These are phyloP conservation scores for Druceiella hillmani DNA, from an alignment of 2,888 invertebrate species.

Conservation along the genomic window DNA sequence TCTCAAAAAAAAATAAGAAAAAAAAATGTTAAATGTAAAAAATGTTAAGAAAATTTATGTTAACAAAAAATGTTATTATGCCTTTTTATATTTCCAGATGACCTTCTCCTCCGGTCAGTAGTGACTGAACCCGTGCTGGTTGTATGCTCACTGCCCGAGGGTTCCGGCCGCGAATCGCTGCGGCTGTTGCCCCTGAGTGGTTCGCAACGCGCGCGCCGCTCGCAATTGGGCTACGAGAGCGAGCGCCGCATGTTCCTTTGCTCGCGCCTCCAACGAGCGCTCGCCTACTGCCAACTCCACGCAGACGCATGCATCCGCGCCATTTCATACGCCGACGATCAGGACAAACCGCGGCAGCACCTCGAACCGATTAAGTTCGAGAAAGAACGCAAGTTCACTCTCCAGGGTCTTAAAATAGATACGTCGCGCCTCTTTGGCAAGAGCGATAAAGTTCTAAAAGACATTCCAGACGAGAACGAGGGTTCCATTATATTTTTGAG, in stretches of 20 bases:
- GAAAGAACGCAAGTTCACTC: constrained; percentile 48
- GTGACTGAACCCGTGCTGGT: constrained; percentile 60
- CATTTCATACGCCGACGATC: constrained; percentile 53
- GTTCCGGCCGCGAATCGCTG: constrained; percentile 49
- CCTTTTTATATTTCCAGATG: constrained; percentile 34
- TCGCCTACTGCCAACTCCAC: constrained; percentile 59
- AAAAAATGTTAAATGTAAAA: too few relatives aligned
- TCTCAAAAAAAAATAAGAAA: too few relatives aligned
- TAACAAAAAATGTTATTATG: too few relatives aligned
- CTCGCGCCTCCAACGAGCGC: constrained; percentile 57
- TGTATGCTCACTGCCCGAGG: constrained; percentile 57
- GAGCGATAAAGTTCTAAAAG: constrained; percentile 48
- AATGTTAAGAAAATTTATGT: too few relatives aligned
- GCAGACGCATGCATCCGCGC: constrained; percentile 60
- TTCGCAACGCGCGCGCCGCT: constrained; percentile 42
- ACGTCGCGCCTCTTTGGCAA: constrained; percentile 47
- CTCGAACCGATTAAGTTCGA: constrained; percentile 40
- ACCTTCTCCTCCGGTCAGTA: constrained; percentile 56
- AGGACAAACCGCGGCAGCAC: constrained; percentile 50
- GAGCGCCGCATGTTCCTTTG: constrained; percentile 60
- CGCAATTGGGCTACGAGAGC: constrained; percentile 56
- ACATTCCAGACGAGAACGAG: constrained; percentile 56
- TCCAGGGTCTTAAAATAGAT: constrained; percentile 48
- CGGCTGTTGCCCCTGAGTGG: constrained; percentile 45
- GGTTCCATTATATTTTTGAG: constrained; percentile 63